Conservation (phyloP, 2,888 invertebrate species). For the Branchipolynoe longqiensis region DNA sequence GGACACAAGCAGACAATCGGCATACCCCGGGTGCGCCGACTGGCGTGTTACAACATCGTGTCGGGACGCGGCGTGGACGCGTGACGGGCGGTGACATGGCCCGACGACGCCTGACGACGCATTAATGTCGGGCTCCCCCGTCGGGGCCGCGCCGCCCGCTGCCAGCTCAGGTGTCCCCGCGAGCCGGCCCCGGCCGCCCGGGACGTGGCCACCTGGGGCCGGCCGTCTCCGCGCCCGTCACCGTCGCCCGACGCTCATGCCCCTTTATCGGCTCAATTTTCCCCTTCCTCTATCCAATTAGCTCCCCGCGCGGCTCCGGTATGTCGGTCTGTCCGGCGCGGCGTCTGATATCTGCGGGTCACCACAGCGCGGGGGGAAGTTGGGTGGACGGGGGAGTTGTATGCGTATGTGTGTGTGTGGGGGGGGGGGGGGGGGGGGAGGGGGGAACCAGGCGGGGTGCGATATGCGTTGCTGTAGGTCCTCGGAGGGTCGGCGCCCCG, state of each 20-base stretch:
- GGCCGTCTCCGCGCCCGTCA: constrained; percentile 23
- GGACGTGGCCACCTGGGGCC: constrained; percentile 43
- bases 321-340: neutral
- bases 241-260: neutral
- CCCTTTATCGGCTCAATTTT: constrained; percentile 55
- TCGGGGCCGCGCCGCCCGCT: constrained; percentile 34
- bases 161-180: constrained; percentile 34
- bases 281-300: constrained; percentile 52
- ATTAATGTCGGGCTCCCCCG: constrained; percentile 13
- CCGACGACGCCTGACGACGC: constrained; percentile 9
- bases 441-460: neutral
- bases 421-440: too few relatives aligned
- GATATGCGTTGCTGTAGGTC: constrained; percentile 36
- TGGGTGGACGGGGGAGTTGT: too few relatives aligned
- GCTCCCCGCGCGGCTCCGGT: constrained; percentile 30
- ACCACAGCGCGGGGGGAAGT: too few relatives aligned
- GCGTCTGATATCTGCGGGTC: constrained; percentile 7
- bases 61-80: neutral
- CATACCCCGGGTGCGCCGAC: neutral
- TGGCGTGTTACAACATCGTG: constrained; percentile 11
- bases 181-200: constrained; percentile 4
- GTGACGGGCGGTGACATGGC: neutral
- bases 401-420: too few relatives aligned
- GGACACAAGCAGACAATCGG: too few relatives aligned
- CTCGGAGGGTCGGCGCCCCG: neutral